Evolutionary conservation across 2,888 invertebrate genomes (phyloP).

Genomic region (Celastrina argiolus): DNA sequence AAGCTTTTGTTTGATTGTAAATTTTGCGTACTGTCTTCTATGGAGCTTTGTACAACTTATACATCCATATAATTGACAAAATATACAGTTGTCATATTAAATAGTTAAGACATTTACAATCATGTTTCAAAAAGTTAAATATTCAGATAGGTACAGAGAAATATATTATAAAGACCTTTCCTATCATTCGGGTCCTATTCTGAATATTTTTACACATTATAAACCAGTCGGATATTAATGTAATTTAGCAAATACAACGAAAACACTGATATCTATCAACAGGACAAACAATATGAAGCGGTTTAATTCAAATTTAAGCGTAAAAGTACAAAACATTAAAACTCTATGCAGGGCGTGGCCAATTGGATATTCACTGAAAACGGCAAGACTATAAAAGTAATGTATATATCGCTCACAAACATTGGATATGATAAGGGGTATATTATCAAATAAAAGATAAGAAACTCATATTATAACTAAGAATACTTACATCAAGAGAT

Average conservation of each 20-base stretch:
- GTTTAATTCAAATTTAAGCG: slow-evolving; percentile 22
- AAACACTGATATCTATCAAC: not conserved
- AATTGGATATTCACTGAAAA: not conserved
- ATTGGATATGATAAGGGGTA: not conserved
- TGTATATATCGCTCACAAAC: not conserved
- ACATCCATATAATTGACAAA: not conserved
- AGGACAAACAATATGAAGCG: not conserved
- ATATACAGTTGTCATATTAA: not conserved
- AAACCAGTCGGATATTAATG: not conserved
- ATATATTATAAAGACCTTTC: not conserved
- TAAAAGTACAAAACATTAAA: slow-evolving; percentile 17
- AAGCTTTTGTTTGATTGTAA: too few relatives aligned
- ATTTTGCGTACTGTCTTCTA: too few relatives aligned
- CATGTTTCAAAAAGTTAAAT: not conserved
- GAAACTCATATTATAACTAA: slow-evolving; percentile 40
- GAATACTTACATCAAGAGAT: slow-evolving; percentile 71
- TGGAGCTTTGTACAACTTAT: too few relatives aligned
- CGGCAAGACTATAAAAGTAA: not conserved
- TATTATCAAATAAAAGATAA: slow-evolving; percentile 27
- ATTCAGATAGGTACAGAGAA: not conserved
- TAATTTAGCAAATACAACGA: not conserved
- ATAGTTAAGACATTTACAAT: too few relatives aligned
- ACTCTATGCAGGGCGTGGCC: slow-evolving; percentile 24
- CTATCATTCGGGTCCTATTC: not conserved
- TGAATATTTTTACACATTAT: not conserved